phyloP scores from a whole-genome alignment of 2,113 vertebrate species.

The Epinephelus fuscoguttatus region DNA sequence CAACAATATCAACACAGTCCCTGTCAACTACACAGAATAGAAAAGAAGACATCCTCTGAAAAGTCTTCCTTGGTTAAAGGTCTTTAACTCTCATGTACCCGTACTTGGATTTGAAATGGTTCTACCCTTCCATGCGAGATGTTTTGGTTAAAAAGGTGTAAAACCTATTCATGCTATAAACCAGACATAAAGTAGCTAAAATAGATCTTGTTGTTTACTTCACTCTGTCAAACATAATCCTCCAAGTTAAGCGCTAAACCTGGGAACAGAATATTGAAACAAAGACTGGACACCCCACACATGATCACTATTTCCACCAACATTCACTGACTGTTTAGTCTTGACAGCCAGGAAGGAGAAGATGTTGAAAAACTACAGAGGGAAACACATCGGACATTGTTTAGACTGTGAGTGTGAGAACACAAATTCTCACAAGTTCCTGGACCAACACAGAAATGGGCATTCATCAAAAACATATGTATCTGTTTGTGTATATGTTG shows the following conservation, averaged over 20 bases:
- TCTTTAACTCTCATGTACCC: background rate
- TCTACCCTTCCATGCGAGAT: background rate
- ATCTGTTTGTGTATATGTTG: background rate
- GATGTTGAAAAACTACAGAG: background rate
- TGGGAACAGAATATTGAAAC: background rate
- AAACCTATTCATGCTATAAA: slow-evolving; percentile 6
- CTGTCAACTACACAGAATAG: background rate
- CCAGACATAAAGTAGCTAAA: background rate
- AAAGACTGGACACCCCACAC: background rate
- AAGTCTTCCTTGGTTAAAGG: background rate
- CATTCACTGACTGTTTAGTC: background rate
- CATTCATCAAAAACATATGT: background rate
- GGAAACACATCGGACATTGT: background rate
- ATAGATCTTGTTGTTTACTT: background rate
- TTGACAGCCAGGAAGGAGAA: background rate
- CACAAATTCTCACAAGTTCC: background rate
- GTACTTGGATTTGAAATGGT: background rate
- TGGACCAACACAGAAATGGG: background rate
- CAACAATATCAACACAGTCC: background rate
- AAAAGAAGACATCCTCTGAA: background rate
- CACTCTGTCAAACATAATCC: background rate
- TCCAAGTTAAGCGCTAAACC: background rate
- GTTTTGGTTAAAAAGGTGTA: background rate
- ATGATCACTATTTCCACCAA: background rate
- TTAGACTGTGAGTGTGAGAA: background rate